A percentile compares a stretch with the other conserved stretches of the same genome.
These are phyloP conservation scores for Cataglyphis altisquamis DNA, from an alignment of 2,888 invertebrate species.

Conservation along the genomic window DNA sequence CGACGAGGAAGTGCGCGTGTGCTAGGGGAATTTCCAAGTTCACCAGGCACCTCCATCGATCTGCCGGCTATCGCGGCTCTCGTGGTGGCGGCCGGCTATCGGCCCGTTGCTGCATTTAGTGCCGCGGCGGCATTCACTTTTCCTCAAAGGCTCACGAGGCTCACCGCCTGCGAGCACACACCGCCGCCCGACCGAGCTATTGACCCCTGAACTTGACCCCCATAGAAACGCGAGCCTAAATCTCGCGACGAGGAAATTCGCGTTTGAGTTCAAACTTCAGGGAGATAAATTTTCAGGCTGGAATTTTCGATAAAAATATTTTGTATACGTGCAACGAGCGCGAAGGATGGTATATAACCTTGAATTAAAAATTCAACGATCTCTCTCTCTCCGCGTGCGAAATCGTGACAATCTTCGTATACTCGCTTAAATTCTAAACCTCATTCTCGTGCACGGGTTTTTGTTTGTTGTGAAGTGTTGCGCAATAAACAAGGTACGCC, in stretches of 20 bases:
- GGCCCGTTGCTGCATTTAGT: constrained; percentile 67
- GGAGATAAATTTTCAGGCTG: background rate
- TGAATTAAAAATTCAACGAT: background rate
- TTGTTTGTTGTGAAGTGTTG: constrained; percentile 34
- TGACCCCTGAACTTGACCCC: constrained; percentile 78
- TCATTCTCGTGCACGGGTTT: background rate
- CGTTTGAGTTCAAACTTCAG: background rate
- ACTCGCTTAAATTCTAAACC: background rate
- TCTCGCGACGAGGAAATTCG: background rate
- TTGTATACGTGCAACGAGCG: background rate
- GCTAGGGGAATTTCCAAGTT: constrained; percentile 77
- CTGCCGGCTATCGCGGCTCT: constrained; percentile 64
- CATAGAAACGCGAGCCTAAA: constrained; percentile 61
- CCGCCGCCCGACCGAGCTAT: constrained; percentile 65
- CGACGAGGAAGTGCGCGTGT: constrained; percentile 75
- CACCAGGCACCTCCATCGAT: constrained; percentile 77
- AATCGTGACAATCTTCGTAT: background rate
- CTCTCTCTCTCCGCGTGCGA: background rate
- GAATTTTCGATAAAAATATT: background rate
- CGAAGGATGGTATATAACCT: background rate
- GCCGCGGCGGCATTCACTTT: constrained; percentile 70
- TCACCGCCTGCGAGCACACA: constrained; percentile 34
- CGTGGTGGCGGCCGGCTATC: constrained; percentile 39
- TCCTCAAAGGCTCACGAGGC: constrained; percentile 69
- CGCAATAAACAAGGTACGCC: constrained; percentile 48